These are phyloP conservation scores for Nautilus pompilius DNA, from an alignment of 1,140 invertebrate species.

Conservation along the genomic window DNA sequence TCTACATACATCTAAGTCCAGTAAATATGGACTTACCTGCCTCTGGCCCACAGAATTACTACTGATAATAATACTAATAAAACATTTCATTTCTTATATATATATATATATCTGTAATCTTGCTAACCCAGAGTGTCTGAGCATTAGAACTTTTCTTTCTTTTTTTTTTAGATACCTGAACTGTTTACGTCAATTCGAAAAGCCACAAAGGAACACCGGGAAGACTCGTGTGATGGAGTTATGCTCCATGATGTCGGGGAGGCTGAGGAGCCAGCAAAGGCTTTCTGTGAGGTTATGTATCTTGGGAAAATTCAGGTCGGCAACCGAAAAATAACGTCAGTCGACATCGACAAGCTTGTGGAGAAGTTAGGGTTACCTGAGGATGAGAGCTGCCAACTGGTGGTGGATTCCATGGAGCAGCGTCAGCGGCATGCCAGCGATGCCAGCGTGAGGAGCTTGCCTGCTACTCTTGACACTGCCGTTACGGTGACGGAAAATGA, in stretches of 20 bases:
- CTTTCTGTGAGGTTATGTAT: slow-evolving; percentile 37
- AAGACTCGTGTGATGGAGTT: background rate
- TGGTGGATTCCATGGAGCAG: slow-evolving; percentile 11
- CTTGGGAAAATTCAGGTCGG: slow-evolving; percentile 36
- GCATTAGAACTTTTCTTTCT: background rate
- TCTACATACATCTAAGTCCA: no score
- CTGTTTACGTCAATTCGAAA: slow-evolving; percentile 52
- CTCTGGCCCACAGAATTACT: no score
- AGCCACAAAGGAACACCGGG: slow-evolving; percentile 31
- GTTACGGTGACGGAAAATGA: slow-evolving; percentile 43
- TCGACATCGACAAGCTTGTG: slow-evolving; percentile 86
- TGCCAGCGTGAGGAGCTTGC: slow-evolving; percentile 41
- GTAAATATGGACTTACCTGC: no score
- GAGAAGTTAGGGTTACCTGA: slow-evolving; percentile 78
- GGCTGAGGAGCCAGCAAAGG: slow-evolving; percentile 19
- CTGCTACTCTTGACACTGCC: slow-evolving; percentile 34
- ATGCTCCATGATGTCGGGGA: slow-evolving; percentile 7
- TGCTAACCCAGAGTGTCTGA: background rate
- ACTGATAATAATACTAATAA: no score
- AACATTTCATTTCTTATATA: no score
- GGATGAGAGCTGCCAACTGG: slow-evolving; percentile 65
- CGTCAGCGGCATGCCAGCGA: slow-evolving; percentile 46
- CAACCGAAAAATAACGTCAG: slow-evolving; percentile 77
- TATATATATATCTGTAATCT: background rate
- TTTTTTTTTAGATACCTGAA: slow-evolving; percentile 46